These are phyloP conservation scores for Anoplopoma fimbria DNA, from an alignment of 2,113 vertebrate species.

Conservation along the genomic window DNA sequence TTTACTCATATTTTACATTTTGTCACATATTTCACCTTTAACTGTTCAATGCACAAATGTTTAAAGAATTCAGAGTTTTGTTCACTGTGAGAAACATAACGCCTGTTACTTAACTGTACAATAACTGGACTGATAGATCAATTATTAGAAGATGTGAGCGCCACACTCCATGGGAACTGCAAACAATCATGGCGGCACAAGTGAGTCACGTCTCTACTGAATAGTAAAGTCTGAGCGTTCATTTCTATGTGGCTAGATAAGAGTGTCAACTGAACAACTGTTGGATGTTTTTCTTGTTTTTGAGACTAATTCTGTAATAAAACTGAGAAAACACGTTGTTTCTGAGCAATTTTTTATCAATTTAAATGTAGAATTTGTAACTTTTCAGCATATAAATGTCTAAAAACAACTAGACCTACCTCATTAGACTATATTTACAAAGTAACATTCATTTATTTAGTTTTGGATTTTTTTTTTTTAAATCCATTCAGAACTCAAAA, in stretches of 20 bases:
- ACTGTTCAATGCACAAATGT: neutral
- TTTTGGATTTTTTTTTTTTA: neutral
- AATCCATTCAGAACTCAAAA: neutral
- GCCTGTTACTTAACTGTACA: neutral
- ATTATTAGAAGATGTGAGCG: neutral
- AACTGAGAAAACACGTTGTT: slow-evolving; percentile 3
- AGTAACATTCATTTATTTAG: neutral
- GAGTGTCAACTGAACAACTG: neutral
- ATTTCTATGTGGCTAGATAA: neutral
- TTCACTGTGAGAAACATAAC: neutral
- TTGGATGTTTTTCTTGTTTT: slow-evolving; percentile 11
- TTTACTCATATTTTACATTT: slow-evolving; percentile 1
- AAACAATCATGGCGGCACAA: neutral
- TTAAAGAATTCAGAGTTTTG: neutral
- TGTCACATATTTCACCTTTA: slow-evolving; percentile 2
- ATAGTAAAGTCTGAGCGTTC: neutral
- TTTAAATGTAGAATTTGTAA: neutral
- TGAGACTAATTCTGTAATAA: slow-evolving; percentile 55
- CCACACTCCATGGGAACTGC: neutral
- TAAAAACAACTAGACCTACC: too few species aligned
- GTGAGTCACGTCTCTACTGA: neutral
- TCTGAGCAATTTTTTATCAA: neutral
- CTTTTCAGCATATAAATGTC: neutral
- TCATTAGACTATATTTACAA: neutral
- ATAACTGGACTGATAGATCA: neutral